Base-by-base conservation (phyloP, 2,888 invertebrate species). In the Melanostoma scalare region DNA sequence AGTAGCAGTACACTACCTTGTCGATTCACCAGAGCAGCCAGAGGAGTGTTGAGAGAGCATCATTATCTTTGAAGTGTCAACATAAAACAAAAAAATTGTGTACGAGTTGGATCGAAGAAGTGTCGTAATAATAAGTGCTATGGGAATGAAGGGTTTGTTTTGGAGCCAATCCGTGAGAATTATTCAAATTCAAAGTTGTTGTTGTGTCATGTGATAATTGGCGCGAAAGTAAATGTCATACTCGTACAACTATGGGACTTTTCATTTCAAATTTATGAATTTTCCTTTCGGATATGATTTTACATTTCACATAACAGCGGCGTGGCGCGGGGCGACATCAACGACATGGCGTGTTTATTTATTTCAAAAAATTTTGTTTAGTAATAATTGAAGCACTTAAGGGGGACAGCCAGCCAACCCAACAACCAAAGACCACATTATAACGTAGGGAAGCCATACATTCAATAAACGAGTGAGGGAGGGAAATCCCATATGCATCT, bases 181-280 rank as follows among this genome's bases (percentile, higher is more conserved):
- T 82, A 77, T 78, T 78, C 10, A 78, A 82, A 78, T 77, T 61
- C 53, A 55, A 42, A 9, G 52, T 50, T 52, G 36, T 63, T 48
- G 36, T 72, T 40, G 3, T 50, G n/a, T 40, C 33, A 8, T 46
- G 48, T 71, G 79, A 75, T 82, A 84, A 84, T 84, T 84, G 84
- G 84, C 67, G 84, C 84, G 79, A 79, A 84, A 84, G 79, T 79
- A 77, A 74, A 69, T 74, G 58, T 38, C 61, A 74, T 55, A 72
- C 67, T 52, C 20, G 50, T 38, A 30, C 10, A 38, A 31, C 35
- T 10, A 55, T 40, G 52, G 30, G 33, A 52, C 10, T 53, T 78
- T 78, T 50, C 71, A 63, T 20, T 20, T 35, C 5, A 61, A 61
- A 33, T 8, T 38, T 44, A 65, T 79, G 60, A 74, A 65, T 74